Evolutionary conservation across 2,113 vertebrate species (phyloP).

Genomic region (Cynoglossus semilaevis): DNA sequence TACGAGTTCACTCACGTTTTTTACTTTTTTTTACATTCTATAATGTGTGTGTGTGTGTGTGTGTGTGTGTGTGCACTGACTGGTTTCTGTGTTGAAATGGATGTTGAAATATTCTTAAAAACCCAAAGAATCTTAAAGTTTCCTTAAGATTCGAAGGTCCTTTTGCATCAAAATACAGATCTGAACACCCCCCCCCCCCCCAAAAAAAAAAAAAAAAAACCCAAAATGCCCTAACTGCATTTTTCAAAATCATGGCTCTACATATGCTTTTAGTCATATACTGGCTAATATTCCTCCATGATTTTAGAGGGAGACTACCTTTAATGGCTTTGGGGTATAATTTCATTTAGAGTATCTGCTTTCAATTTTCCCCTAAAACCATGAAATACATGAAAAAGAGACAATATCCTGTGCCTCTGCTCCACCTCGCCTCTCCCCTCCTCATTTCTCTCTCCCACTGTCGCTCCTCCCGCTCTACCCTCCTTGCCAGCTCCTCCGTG

Average conservation of each 20-base stretch:
- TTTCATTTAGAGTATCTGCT: slow-evolving; percentile 1
- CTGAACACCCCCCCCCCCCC: too few species aligned
- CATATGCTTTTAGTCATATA: neutral
- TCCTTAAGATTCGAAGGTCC: too few species aligned
- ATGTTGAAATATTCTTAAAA: too few species aligned
- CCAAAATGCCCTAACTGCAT: too few species aligned
- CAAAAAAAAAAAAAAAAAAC: too few species aligned
- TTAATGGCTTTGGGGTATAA: neutral
- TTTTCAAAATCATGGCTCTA: neutral
- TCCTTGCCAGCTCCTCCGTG: slow-evolving; percentile 50
- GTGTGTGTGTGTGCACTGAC: too few species aligned
- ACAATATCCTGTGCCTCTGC: slow-evolving; percentile 20
- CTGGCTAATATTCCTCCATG: neutral
- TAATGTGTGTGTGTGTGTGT: too few species aligned
- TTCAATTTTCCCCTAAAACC: neutral
- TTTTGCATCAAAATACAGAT: too few species aligned
- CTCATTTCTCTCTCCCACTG: slow-evolving; percentile 47
- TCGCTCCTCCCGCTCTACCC: slow-evolving; percentile 40
- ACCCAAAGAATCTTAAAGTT: too few species aligned
- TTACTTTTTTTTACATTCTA: too few species aligned
- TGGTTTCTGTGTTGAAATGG: too few species aligned
- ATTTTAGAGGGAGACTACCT: neutral
- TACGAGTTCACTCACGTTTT: too few species aligned
- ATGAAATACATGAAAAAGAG: slow-evolving; percentile 2
- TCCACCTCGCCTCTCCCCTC: slow-evolving; percentile 26